Evolutionary conservation across 2,113 vertebrate species (phyloP), one percentile per base, ranked within the genome.

Genomic region (Thamnaconus septentrionalis): DNA sequence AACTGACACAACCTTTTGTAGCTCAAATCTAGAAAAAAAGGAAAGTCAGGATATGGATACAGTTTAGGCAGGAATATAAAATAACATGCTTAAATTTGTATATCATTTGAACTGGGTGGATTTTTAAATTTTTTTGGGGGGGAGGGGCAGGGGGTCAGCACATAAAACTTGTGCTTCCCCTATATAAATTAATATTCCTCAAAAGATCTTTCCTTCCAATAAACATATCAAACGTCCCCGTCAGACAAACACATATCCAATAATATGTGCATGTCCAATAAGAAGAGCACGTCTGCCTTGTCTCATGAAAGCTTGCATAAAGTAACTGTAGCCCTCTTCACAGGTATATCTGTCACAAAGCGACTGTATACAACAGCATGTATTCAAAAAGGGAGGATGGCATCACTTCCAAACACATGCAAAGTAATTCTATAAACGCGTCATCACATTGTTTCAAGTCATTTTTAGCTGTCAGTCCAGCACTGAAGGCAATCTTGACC

Each of bases 381-480:
- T 49, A 42, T 41, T 58, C 60, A 66, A 66, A 64, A 59, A 64
- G 59, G 52, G 49, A 63, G 4, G 44, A 62, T 61, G 53, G 61
- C 49, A 72, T 75, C 45, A 39, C 49, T 60, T 62, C 65, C 71
- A 42, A 79, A 80, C 77, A 68, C 72, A 54, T 78, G 74, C 66
- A 76, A 83, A 80, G 57, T 64, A 52, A 61, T 7, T 49, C 18
- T 31, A 31, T 46, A 8, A 46, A 46, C 7, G 46, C 41, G 31
- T 41, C 43, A 50, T 51, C n/a, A 49, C 8, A 41, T 18, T 59
- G 44, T 65, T 41, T 41, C 10, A 10, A 6, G 18, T 4, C 7
- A 3, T 47, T 64, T 52, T 47, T 8, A 52, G 56, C 55, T n/a
- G 45, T 18, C 56, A 45, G 9, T 42, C 45, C 39, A 42, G 39